phyloP scores from a whole-genome alignment of 2,888 invertebrate species.

The Drosophila prostipennis region DNA sequence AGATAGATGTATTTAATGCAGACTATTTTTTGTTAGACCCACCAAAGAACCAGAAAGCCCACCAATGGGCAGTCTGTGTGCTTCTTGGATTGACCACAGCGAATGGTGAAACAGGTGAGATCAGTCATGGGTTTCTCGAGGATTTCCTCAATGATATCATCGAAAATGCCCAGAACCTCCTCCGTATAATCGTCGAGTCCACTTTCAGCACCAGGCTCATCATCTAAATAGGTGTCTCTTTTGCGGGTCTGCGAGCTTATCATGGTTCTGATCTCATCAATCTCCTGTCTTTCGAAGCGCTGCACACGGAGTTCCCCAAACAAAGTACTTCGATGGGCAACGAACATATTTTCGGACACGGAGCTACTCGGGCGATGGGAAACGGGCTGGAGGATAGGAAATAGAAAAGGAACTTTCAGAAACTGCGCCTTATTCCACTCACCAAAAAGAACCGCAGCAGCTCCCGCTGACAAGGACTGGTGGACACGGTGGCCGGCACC shows the following conservation, averaged over 20 bases:
- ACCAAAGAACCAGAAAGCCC: slow-evolving; percentile 77
- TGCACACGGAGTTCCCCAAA: slow-evolving; percentile 67
- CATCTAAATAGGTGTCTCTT: neutral
- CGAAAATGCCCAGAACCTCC: slow-evolving; percentile 23
- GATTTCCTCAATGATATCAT: slow-evolving; percentile 51
- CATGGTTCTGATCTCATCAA: slow-evolving; percentile 14
- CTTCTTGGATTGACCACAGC: slow-evolving; percentile 59
- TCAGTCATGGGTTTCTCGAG: slow-evolving; percentile 52
- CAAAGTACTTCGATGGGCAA: slow-evolving; percentile 76
- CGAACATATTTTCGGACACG: slow-evolving; percentile 67
- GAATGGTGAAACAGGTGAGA: slow-evolving; percentile 63
- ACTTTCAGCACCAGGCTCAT: neutral
- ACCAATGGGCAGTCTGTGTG: slow-evolving; percentile 56
- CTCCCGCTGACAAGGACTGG: slow-evolving; percentile 31
- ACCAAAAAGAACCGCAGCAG: slow-evolving; percentile 77
- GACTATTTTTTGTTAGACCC: neutral
- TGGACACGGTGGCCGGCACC: slow-evolving; percentile 45
- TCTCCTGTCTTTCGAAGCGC: slow-evolving; percentile 51
- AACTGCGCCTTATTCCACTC: slow-evolving; percentile 10
- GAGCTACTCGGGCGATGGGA: slow-evolving; percentile 65
- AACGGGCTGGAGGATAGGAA: slow-evolving; percentile 56
- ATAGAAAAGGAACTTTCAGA: neutral
- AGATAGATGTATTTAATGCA: neutral
- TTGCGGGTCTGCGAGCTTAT: neutral
- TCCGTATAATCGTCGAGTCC: neutral